Conservation (phyloP, 1,140 invertebrate genomes). For the Leptopilina clavipes region DNA sequence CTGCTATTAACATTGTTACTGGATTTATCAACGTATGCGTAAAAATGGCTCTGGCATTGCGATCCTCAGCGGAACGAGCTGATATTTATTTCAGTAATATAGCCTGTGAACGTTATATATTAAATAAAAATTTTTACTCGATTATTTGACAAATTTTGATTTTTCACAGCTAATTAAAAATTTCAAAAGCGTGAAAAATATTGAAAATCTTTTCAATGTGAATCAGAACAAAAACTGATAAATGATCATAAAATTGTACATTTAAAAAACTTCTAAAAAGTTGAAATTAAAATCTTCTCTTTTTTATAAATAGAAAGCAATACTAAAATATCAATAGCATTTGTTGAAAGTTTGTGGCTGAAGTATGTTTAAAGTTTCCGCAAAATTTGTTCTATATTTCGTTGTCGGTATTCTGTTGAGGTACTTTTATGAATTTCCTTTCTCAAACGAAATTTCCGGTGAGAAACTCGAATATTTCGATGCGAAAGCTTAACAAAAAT, state of each 20-base stretch:
- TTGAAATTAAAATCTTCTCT: not conserved
- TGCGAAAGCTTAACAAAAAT: not conserved
- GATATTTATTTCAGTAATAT: not conserved
- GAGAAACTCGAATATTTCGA: not conserved
- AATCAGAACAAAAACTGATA: not conserved
- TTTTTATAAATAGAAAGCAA: not conserved
- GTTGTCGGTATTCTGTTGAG: not conserved
- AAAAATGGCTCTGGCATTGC: not conserved
- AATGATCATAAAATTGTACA: not conserved
- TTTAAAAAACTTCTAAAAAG: too few species aligned
- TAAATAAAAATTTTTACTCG: not conserved
- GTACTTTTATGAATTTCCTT: slow-evolving; percentile 5
- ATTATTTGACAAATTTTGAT: slow-evolving; percentile 6
- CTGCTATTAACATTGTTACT: slow-evolving; percentile 23
- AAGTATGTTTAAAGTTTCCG: slow-evolving; percentile 6
- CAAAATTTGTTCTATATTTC: not conserved
- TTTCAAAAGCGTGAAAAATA: not conserved
- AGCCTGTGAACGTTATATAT: not conserved
- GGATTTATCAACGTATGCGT: slow-evolving; percentile 20
- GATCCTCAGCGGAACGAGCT: not conserved
- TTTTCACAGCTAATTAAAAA: not conserved
- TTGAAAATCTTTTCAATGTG: not conserved
- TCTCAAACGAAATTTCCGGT: not conserved
- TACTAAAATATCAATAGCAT: slow-evolving; percentile 25
- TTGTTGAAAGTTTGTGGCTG: not conserved